Base-by-base conservation (phyloP, 2,888 invertebrate species). In the Cosmia trapezina region DNA sequence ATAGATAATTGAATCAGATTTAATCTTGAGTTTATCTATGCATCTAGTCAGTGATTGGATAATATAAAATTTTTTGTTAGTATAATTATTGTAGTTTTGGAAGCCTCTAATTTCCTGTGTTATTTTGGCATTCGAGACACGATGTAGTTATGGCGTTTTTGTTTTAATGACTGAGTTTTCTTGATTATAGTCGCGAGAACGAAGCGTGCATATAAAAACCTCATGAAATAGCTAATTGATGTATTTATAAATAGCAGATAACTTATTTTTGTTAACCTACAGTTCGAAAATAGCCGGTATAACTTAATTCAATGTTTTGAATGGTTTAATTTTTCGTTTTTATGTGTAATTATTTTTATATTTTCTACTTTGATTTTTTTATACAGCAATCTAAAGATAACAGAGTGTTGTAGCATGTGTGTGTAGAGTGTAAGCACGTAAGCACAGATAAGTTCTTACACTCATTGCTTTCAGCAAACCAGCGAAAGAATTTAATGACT, bases 41-140 rank as follows among this genome's bases (percentile, higher is more conserved):
- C 11, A 54, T 59, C 17, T 17, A 47, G 28, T 51, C 12, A 64
- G 8, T 61, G 54, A 56, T 56, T 66, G 9, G 12, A 53, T 43
- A 22, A 45, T 33, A 51, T 28, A 0, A 17, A 1, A 4, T 62
- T 80, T 80, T 80, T 80, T 67, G 43, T 51, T 49, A 43, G 9
- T n/a, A 12, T 12, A 41, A n/a, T 28, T 33, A 64, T 67, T 76
- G 60, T 72, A 41, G 59, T 72, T 56, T 64, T 70, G 5, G 37
- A 56, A 57, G 12, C 49, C 37, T 1, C 9, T 72, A 64, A 80
- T 80, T 80, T 76, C 76, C 53, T 80, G 66, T 61, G 53, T 22
- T 67, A 72, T 73, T 78, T 53, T 54, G 28, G 11, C 41, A 45
- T 62, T 69, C 37, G 33, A 69, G 54, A 7, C 65, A 66, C 57